Base-by-base conservation (phyloP, 2,797 vertebrate genomes). In the Lates japonicus region DNA sequence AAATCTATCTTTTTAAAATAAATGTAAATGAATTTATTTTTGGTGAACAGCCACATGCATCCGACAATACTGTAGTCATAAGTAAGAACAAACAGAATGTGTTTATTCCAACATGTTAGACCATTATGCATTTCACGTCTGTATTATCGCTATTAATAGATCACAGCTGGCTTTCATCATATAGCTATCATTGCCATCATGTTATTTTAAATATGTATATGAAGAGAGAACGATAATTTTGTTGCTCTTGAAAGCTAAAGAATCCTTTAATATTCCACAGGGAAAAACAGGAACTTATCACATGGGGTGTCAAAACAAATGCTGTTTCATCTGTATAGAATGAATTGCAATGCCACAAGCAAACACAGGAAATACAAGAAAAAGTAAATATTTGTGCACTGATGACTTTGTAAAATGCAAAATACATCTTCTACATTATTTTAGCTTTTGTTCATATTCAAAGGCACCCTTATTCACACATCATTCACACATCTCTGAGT, bases 1-100 rank as follows among this genome's bases (percentile, higher is more conserved):
- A 80, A 81, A 77, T 81, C 29, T 29, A 29, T 29, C 25, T 29
- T 69, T 70, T 86, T 82, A 76, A 64, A 68, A 77, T 61, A 70
- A 55, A 92, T 91, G 72, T 63, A 76, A 81, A 92, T 88, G 0
- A 14, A 58, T 69, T 70, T 88, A 81, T 91, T 88, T 87, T 79
- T 80, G 84, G 83, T 39, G 7, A 83, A 69, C 48, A 70, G 52
- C 25, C 48, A n/a, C 70, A 67, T 20, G 51, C 39, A 66, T 73
- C 14, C 17, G 2, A 49, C 65, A 78, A 42, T 41, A 76, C 17
- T 76, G 31, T 76, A 76, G 65, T 52, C 37, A 61, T 1, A 71
- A 78, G 42, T 60, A 81, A 77, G 74, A 90, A 87, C 80, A 90
- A 82, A 84, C 46, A 22, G 13, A 69, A 49, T 33, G 11, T 55